Evolutionary conservation across 2,888 invertebrate genomes (phyloP).

Genomic region (Mechanitis mazaeus): DNA sequence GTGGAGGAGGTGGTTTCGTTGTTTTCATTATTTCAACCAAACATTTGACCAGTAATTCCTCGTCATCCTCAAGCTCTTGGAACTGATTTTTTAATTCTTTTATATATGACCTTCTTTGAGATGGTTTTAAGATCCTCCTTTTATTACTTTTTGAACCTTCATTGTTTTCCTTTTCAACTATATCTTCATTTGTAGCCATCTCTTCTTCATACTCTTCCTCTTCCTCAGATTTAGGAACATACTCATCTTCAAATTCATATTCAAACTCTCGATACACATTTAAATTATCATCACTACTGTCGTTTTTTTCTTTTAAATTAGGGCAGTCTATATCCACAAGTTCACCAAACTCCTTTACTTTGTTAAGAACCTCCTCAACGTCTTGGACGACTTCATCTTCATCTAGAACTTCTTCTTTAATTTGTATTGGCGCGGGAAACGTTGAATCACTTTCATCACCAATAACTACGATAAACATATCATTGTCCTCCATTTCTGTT

Average conservation of each 20-base stretch:
- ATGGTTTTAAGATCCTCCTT: slow-evolving; percentile 18
- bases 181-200: slow-evolving; percentile 14
- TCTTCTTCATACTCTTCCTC: slow-evolving; percentile 18
- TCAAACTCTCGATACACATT: slow-evolving; percentile 15
- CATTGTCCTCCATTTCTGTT: slow-evolving; percentile 37
- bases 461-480: slow-evolving; percentile 43
- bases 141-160: slow-evolving; percentile 12
- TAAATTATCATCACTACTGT: slow-evolving; percentile 17
- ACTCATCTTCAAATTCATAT: slow-evolving; percentile 18
- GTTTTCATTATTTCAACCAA: slow-evolving; percentile 52
- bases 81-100: slow-evolving; percentile 44
- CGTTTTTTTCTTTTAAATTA: not conserved
- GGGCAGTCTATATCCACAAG: slow-evolving; percentile 30
- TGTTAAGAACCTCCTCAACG: slow-evolving; percentile 39
- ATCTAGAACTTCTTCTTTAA: slow-evolving; percentile 37
- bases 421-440: slow-evolving; percentile 27
- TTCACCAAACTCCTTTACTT: slow-evolving; percentile 41
- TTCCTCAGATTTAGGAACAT: slow-evolving; percentile 9
- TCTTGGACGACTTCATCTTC: slow-evolving; percentile 28
- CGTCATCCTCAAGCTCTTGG: slow-evolving; percentile 45
- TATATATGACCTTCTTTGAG: slow-evolving; percentile 43
- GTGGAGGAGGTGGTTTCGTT: slow-evolving; percentile 45
- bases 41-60: slow-evolving; percentile 42
- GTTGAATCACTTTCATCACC: slow-evolving; percentile 31
- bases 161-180: not conserved